Evolutionary conservation across 1,140 invertebrate species (phyloP).

Genomic region (Stegodyphus dumicola): DNA sequence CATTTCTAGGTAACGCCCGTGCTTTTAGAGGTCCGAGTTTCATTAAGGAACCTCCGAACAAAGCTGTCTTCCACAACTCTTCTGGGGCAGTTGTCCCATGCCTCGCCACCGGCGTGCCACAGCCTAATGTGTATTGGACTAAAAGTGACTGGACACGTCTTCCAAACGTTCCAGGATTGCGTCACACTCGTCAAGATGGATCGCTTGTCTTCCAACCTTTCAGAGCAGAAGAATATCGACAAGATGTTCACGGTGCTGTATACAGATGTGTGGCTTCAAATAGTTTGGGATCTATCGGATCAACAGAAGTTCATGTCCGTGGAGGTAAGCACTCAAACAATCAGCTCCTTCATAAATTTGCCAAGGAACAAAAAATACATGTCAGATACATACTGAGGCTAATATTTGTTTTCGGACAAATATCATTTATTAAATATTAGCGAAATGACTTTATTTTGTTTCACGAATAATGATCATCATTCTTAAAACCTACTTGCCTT

Average conservation of each 20-base stretch:
- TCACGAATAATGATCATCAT: no score
- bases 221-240: constrained; percentile 67
- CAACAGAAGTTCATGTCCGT: constrained; percentile 90
- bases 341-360: background rate
- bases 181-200: constrained; percentile 73
- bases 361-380: background rate
- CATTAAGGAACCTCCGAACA: constrained; percentile 88
- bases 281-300: constrained; percentile 88
- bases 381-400: background rate
- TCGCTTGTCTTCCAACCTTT: constrained; percentile 68
- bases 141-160: constrained; percentile 74
- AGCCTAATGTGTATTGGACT: constrained; percentile 87
- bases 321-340: constrained; percentile 78
- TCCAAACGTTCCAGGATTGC: constrained; percentile 74
- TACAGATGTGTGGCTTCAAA: constrained; percentile 91
- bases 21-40: constrained; percentile 81
- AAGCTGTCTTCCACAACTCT: constrained; percentile 92
- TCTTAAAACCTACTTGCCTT: no score
- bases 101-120: constrained; percentile 81
- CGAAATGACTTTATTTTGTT: no score
- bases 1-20: background rate
- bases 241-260: constrained; percentile 71
- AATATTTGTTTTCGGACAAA: no score
- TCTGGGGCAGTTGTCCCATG: constrained; percentile 92
- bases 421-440: no score